Percentiles rank a stretch among this genome's conserved stretches.
Evolutionary conservation across 2,113 vertebrate species (phyloP).

Genomic region (Capreolus pygargus): DNA sequence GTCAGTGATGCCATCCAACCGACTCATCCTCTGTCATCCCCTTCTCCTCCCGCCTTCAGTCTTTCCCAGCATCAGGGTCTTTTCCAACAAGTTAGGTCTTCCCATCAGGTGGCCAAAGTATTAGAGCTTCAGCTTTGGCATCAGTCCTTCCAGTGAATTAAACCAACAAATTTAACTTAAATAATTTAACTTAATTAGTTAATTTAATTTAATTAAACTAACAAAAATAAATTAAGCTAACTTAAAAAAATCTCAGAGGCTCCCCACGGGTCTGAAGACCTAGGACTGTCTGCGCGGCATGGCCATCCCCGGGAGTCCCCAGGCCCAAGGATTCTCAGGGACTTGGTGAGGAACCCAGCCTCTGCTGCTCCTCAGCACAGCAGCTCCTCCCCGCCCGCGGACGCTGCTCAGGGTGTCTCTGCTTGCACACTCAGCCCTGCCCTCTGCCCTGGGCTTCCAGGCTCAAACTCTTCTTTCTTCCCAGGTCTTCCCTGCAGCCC

Average conservation of each 20-base stretch:
- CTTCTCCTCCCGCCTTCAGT: not conserved
- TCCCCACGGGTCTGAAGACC: not conserved
- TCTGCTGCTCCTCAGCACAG: not conserved
- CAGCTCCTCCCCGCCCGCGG: accelerated
- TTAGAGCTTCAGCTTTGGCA: not conserved
- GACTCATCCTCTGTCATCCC: not conserved
- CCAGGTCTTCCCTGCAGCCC: accelerated
- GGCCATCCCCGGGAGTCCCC: not conserved
- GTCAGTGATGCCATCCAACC: accelerated
- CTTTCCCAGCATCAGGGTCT: not conserved
- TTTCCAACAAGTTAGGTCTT: not conserved
- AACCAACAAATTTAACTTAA: not conserved
- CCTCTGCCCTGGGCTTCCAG: not conserved
- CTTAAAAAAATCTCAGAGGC: not conserved
- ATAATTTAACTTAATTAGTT: not conserved
- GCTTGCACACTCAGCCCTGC: not conserved
- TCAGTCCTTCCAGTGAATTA: not conserved
- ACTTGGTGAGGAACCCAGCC: accelerated
- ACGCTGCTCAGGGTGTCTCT: not conserved
- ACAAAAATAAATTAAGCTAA: not conserved
- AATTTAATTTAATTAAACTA: not conserved
- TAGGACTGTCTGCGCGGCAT: too few relatives aligned
- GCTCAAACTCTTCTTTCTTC: not conserved
- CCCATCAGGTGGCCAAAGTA: not conserved
- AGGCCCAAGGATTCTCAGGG: too few relatives aligned